Evolutionary conservation across 2,888 invertebrate genomes (phyloP), one percentile per base, ranked within the genome.

Genomic region (Melangyna quadrimaculata): DNA sequence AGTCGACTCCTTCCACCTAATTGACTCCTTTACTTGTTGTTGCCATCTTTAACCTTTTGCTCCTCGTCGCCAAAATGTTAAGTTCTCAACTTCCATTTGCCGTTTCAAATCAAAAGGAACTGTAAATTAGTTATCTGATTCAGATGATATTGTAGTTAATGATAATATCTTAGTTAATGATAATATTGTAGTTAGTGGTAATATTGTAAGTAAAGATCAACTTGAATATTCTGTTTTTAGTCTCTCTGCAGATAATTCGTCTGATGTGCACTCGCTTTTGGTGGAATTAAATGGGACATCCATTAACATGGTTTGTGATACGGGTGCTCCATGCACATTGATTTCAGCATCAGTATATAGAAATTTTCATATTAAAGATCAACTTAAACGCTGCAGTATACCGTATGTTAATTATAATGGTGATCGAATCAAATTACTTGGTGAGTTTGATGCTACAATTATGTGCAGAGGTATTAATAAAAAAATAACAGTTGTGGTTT

Each of bases 191-290:
- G 29, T 55, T 55, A 55, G 3, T 17, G 12, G 17, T 55, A 3
- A 55, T 1, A 35, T 22, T 57, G 7, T 1, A 14, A 0, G 4
- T 9, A 27, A 27, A 53, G 19, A 57, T 57, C 10, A 57, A 57
- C 32, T 57, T 57, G 57, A 57, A 57, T 57, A 57, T 57, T 57
- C 57, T 57, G 57, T 57, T 32, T 57, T 57, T 57, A 57, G 32
- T 57, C 57, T 57, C 32, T 57, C 32, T 19, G n/a, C 57, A 57
- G 57, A 19, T 57, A 57, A 17, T 32, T 57, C 32, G 29, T 57
- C 57, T 32, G 57, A 57, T 57, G 57, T 57, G 57, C 19, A 57
- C 57, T 57, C 29, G 10, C 32, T 57, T 57, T 57, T 57, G 57
- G 57, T 57, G 57, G 57, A 57, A 57, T 17, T 57, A 3, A 57